Percentiles rank a stretch among this genome's conserved stretches.
phyloP scores from a whole-genome alignment of 2,797 vertebrate species.

The Urosaurus nigricauda region DNA sequence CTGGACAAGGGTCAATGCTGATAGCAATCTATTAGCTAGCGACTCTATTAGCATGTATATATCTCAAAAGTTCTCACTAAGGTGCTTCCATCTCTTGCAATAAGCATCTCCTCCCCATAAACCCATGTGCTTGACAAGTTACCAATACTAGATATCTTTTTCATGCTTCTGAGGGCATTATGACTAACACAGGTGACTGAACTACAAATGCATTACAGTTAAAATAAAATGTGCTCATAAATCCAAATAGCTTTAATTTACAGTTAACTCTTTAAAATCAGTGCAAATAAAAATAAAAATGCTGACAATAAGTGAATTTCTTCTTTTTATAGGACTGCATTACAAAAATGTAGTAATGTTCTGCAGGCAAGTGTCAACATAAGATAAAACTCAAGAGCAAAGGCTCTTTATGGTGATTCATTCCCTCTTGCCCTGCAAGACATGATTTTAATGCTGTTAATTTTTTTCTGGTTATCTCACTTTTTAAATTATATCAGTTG shows the following conservation, averaged over 20 bases:
- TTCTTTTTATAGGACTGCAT: constrained; percentile 60
- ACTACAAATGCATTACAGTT: constrained; percentile 67
- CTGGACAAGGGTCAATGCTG: constrained; percentile 33
- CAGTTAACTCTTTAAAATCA: constrained; percentile 71
- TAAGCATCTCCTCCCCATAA: constrained; percentile 46
- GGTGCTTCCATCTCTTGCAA: constrained; percentile 65
- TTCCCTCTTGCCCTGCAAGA: constrained; percentile 66
- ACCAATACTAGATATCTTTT: constrained; percentile 60
- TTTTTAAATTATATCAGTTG: constrained; percentile 50
- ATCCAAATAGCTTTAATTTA: constrained; percentile 55
- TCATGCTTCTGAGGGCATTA: constrained; percentile 65
- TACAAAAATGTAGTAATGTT: constrained; percentile 55
- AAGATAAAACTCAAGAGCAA: constrained; percentile 66
- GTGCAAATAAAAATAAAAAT: constrained; percentile 69
- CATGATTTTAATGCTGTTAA: constrained; percentile 53
- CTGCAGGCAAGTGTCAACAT: constrained; percentile 58
- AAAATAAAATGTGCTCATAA: constrained; percentile 71
- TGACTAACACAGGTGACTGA: constrained; percentile 57
- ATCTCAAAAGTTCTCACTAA: constrained; percentile 62
- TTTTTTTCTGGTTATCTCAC: constrained; percentile 60
- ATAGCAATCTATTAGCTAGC: constrained; percentile 48
- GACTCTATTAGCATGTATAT: constrained; percentile 51
- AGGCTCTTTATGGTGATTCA: constrained; percentile 64
- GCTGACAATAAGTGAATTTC: constrained; percentile 57
- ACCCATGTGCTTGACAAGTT: constrained; percentile 48